phyloP scores from a whole-genome alignment of 2,888 invertebrate genomes.

The Dicyrtoma fusca region DNA sequence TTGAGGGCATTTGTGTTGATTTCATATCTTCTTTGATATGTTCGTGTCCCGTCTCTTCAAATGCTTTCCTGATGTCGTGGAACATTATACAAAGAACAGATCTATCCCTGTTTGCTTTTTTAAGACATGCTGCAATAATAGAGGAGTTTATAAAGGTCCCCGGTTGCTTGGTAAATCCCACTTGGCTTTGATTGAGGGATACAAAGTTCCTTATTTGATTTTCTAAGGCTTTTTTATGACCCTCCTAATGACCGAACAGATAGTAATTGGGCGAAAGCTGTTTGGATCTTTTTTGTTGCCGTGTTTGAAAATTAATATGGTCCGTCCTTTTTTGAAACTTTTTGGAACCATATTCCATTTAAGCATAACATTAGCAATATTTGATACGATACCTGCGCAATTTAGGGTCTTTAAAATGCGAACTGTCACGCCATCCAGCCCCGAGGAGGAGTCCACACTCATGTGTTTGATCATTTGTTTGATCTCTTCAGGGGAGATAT shows the following conservation, averaged over 20 bases:
- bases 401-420: neutral
- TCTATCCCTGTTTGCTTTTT: conserved; percentile 6
- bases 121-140: neutral
- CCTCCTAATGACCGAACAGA: neutral
- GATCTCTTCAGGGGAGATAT: neutral
- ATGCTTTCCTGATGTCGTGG: conserved; percentile 1
- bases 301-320: neutral
- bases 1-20: neutral
- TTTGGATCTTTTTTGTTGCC: neutral
- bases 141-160: conserved; percentile 6
- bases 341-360: neutral
- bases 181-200: conserved; percentile 1
- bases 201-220: neutral
- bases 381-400: neutral
- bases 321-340: neutral
- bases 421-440: neutral
- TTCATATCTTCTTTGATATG: neutral
- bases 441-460: neutral
- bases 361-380: neutral
- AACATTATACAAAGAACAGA: neutral
- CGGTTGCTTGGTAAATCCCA: conserved; percentile 9
- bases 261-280: neutral
- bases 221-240: neutral
- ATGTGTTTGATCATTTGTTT: neutral
- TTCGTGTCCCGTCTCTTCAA: neutral